Evolutionary conservation across 2,888 invertebrate genomes (phyloP), one percentile per base, ranked within the genome.

Genomic region (Tenthredo distinguenda): DNA sequence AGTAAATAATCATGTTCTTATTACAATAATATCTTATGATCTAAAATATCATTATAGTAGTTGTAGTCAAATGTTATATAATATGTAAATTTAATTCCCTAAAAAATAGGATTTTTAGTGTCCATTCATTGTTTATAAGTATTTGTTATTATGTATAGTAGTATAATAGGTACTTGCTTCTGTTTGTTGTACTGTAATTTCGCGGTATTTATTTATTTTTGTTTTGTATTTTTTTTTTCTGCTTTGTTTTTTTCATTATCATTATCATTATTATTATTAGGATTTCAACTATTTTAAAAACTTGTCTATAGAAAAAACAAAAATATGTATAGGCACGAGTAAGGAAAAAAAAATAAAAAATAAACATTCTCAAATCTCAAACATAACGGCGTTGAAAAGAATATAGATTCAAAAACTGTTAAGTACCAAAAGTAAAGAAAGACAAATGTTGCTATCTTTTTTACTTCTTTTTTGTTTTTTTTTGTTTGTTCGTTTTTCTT

Each of bases 1-100:
- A 89, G 92, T 93, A 93, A 93, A 92, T 92, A 91, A 92, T 86
- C 91, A 91, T 91, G 92, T 91, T 90, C 91, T 91, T 93, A 92
- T 92, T 92, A 92, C 92, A 92, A 91, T 92, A 92, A 91, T 93
- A 68, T 93, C 93, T 93, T 93, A 90, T 89, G 2, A 88, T 89
- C 92, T 92, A 93, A 93, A 92, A 92, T 93, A 93, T 92, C 90
- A 84, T 86, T 55, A 84, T 71, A 90, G 91, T 92, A 93, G 90
- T 47, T 90, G 91, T 92, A 91, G 90, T 92, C 91, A 91, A 92
- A 91, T 90, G 89, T 92, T 91, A 91, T 92, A 90, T 68, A 68
- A 91, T 90, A 91, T 91, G 90, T 93, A 93, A 92, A 93, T 92
- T 92, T 91, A 91, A 90, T 92, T 91, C 89, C 90, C 92, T 91